These are phyloP conservation scores for Cheiracanthium punctorium DNA, from an alignment of 2,888 invertebrate genomes.

Conservation along the genomic window DNA sequence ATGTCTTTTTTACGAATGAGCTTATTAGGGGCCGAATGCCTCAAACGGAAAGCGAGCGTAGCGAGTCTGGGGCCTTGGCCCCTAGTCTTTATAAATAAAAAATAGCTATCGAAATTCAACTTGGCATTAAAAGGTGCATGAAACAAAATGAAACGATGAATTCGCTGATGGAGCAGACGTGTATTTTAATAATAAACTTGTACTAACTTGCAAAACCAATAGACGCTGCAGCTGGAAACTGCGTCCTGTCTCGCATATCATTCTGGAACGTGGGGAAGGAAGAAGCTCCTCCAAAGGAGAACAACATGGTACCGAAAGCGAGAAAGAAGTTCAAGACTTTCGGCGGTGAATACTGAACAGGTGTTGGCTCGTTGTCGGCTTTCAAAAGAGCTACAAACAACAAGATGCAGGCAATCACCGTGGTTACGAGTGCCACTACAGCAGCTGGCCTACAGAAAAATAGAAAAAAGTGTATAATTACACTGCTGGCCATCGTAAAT, in stretches of 20 bases:
- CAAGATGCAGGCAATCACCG: constrained; percentile 81
- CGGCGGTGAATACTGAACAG: constrained; percentile 74
- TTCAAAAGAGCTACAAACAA: constrained; percentile 80
- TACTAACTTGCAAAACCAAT: constrained; percentile 82
- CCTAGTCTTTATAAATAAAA: too few relatives aligned
- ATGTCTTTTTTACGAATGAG: too few relatives aligned
- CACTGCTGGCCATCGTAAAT: too few relatives aligned
- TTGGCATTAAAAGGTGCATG: too few relatives aligned
- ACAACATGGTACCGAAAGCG: constrained; percentile 83
- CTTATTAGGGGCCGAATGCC: too few relatives aligned
- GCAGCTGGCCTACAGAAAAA: constrained; percentile 80
- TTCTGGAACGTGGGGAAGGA: constrained; percentile 91
- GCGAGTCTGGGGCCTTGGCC: too few relatives aligned
- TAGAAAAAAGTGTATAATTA: background rate
- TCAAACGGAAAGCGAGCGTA: too few relatives aligned
- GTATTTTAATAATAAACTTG: too few relatives aligned
- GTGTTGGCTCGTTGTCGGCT: constrained; percentile 78
- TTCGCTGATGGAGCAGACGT: too few relatives aligned
- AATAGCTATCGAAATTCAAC: too few relatives aligned
- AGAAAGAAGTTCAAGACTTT: constrained; percentile 82
- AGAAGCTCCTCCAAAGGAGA: constrained; percentile 84
- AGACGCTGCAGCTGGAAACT: constrained; percentile 84
- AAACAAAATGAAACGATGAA: too few relatives aligned
- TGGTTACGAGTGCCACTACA: constrained; percentile 81
- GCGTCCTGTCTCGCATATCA: constrained; percentile 88